Percentiles rank a stretch among this genome's conserved stretches.
phyloP scores from a whole-genome alignment of 2,797 vertebrate species.

The Protosalanx chinensis region DNA sequence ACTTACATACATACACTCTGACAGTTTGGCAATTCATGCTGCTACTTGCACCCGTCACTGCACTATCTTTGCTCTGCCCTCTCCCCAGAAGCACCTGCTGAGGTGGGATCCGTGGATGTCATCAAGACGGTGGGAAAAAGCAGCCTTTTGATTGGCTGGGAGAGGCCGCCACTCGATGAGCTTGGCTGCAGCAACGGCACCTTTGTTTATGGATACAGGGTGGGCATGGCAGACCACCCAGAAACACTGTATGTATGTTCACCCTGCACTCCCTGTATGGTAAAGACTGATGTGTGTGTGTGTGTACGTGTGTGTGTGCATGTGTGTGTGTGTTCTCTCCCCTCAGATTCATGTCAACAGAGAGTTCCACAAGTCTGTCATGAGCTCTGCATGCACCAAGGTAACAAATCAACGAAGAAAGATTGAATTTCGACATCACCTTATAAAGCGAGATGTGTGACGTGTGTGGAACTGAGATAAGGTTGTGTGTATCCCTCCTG shows the following conservation, averaged over 20 bases:
- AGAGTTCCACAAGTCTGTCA: slow-evolving; percentile 58
- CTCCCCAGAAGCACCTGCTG: slow-evolving; percentile 58
- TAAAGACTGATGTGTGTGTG: background rate
- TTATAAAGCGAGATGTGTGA: background rate
- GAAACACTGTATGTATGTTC: too few relatives aligned
- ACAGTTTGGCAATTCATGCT: background rate
- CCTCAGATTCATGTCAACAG: slow-evolving; percentile 56
- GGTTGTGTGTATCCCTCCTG: slow-evolving; percentile 14
- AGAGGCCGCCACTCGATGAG: slow-evolving; percentile 65
- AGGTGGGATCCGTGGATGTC: slow-evolving; percentile 63
- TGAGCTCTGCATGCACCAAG: slow-evolving; percentile 66
- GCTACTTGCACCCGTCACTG: too few relatives aligned
- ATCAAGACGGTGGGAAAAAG: slow-evolving; percentile 64
- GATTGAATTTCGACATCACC: background rate
- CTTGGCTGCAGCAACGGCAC: slow-evolving; percentile 68
- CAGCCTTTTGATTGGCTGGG: slow-evolving; percentile 69
- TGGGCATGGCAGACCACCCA: slow-evolving; percentile 29
- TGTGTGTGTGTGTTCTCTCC: background rate
- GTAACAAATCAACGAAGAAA: slow-evolving; percentile 29
- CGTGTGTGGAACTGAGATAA: background rate
- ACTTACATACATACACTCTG: too few relatives aligned
- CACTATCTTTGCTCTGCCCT: too few relatives aligned
- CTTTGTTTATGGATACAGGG: slow-evolving; percentile 71
- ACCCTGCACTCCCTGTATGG: background rate
- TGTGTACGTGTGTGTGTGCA: too few relatives aligned